Percentiles rank a stretch among this genome's conserved stretches.
Evolutionary conservation across 1,140 invertebrate species (phyloP).

Genomic region (Drosophila hydei): DNA sequence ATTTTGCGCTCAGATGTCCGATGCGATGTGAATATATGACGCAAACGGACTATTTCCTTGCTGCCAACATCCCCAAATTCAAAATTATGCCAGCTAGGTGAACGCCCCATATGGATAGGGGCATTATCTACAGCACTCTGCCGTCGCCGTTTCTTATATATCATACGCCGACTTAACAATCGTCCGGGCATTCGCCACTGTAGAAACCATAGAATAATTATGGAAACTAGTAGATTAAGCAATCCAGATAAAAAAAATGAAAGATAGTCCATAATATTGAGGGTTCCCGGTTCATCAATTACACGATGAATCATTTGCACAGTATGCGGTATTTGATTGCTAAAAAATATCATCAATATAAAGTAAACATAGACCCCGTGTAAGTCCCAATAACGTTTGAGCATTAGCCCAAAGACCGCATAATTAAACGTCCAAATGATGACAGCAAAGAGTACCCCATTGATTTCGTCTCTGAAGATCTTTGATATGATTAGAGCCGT

Average conservation of each 20-base stretch:
- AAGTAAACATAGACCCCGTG: slow-evolving; percentile 44
- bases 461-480: slow-evolving; percentile 40
- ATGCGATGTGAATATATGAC: slow-evolving; percentile 52
- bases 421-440: slow-evolving; percentile 64
- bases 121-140: neutral
- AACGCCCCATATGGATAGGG: slow-evolving; percentile 22
- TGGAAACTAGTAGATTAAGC: slow-evolving; percentile 23
- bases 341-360: slow-evolving; percentile 60
- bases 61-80: slow-evolving; percentile 64
- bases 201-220: slow-evolving; percentile 26
- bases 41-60: slow-evolving; percentile 51
- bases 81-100: slow-evolving; percentile 58
- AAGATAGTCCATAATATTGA: slow-evolving; percentile 11
- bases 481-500: slow-evolving; percentile 60
- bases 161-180: slow-evolving; percentile 45
- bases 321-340: slow-evolving; percentile 58
- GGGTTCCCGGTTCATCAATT: slow-evolving; percentile 6
- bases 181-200: slow-evolving; percentile 60
- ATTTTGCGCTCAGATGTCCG: slow-evolving; percentile 84
- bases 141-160: slow-evolving; percentile 26
- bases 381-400: slow-evolving; percentile 52
- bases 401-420: slow-evolving; percentile 56
- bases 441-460: slow-evolving; percentile 54
- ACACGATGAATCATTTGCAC: slow-evolving; percentile 49
- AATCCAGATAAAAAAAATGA: slow-evolving; percentile 40